A percentile compares a stretch with the other conserved stretches of the same genome.
Evolutionary conservation across 2,113 vertebrate genomes (phyloP).

Genomic region (human): GRCh38 chrX:128478501-128479000

Average conservation of each 20-base stretch:
- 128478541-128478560: background rate
- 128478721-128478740: background rate
- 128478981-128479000: background rate
- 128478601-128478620: background rate
- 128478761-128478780: background rate
- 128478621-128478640: background rate
- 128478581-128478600: background rate
- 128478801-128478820: background rate
- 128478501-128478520: background rate
- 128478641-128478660: background rate
- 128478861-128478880: background rate
- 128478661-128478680: background rate
- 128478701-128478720: background rate
- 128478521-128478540: background rate
- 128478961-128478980: background rate
- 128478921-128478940: background rate
- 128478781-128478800: background rate
- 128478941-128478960: background rate
- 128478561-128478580: background rate
- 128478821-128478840: slow-evolving; percentile 26
- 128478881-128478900: background rate
- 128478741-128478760: background rate
- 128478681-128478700: background rate
- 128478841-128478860: background rate
- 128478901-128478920: background rate